Percentiles rank a stretch among this genome's conserved stretches.
Conservation (phyloP, 2,888 invertebrate genomes). For the Nephrotoma flavescens region DNA sequence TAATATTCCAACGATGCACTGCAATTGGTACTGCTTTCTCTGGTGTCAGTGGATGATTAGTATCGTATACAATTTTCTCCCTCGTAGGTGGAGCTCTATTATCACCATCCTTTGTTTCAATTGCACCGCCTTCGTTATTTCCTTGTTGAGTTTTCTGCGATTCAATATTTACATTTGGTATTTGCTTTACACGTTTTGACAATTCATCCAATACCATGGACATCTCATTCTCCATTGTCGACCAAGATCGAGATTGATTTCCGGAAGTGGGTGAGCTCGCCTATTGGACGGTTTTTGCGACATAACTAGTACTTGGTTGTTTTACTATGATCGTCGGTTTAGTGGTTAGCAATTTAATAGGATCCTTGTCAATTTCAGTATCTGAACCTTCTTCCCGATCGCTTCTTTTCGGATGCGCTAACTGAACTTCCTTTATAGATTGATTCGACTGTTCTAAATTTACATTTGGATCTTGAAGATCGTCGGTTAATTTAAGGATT, state of each 20-base stretch:
- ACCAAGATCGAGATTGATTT: too few relatives aligned
- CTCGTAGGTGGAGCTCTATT: neutral
- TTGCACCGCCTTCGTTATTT: too few relatives aligned
- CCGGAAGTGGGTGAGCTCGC: neutral
- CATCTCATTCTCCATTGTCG: neutral
- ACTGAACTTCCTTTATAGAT: neutral
- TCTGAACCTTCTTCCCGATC: neutral
- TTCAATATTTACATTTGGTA: neutral
- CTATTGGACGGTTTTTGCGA: neutral
- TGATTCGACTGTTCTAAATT: neutral
- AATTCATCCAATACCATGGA: neutral
- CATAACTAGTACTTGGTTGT: neutral
- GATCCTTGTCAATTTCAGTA: neutral
- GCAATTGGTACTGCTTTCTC: neutral
- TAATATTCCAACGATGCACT: neutral
- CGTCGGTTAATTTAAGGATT: neutral
- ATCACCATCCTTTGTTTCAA: too few relatives aligned
- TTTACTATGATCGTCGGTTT: too few relatives aligned
- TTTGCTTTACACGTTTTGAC: neutral
- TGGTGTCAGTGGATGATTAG: neutral
- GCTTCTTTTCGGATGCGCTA: neutral
- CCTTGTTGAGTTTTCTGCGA: neutral
- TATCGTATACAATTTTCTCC: too few relatives aligned
- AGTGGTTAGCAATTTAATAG: too few relatives aligned
- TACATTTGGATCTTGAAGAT: neutral